Base-by-base conservation (phyloP, 2,888 invertebrate genomes). In the Drosophila subsilvestris region DNA sequence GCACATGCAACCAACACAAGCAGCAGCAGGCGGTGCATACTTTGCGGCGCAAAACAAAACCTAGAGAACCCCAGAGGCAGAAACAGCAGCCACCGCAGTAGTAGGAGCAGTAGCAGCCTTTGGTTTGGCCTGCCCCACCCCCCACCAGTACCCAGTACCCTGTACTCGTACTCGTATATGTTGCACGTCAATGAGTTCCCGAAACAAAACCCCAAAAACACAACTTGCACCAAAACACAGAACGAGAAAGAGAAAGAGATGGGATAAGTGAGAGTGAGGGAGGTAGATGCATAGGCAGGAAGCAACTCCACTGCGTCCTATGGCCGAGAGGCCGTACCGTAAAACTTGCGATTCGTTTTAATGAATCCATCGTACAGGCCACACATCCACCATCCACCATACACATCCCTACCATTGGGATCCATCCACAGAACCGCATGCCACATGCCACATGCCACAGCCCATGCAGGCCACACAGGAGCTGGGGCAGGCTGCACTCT, bases 301-400 rank as follows among this genome's bases (percentile, higher is more conserved):
- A 14, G 37, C 37, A 37, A 37, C 37, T n/a, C 14, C n/a, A 7
- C 37, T n/a, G 7, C 37, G 9, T 37, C 37, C 37, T 37, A 37
- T 37, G 37, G 37, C 7, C 37, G n/a, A n/a, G 37, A 37, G 37
- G 37, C 37, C 37, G 37, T 37, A n/a, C 78, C 87, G 87, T 86
- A 79, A 79, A 86, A 80, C 76, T 81, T 78, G 62, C 89, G 88
- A 89, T 86, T 89, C 88, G 89, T 89, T 86, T 86, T 86, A 86
- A 86, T 86, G 89, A 86, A 86, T 88, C 89, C 89, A 89, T 89
- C 85, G 80, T 74, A 50, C 69, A 58, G 22, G 47, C 57, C 48
- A 27, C 49, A 55, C 44, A 49, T 22, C 42, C 66, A 44, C n/a
- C n/a, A n/a, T n/a, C n/a, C n/a, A n/a, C n/a, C 18, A 50, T 53